Evolutionary conservation across 1,140 invertebrate species (phyloP).

Genomic region (Trialeurodes vaporariorum): DNA sequence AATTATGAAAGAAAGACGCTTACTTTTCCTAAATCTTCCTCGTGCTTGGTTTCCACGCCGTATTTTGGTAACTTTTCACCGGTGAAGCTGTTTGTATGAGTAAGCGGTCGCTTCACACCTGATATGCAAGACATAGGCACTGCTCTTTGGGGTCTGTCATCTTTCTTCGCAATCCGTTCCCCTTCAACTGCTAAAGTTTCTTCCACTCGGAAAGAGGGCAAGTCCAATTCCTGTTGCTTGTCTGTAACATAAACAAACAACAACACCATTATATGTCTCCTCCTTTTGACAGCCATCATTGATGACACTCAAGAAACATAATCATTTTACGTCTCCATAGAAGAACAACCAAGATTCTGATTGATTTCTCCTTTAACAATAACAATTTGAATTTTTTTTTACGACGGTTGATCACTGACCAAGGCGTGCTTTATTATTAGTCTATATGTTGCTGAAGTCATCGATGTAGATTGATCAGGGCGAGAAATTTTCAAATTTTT

Average conservation of each 20-base stretch:
- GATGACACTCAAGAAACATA: no score
- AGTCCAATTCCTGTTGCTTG: constrained; percentile 90
- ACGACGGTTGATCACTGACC: no score
- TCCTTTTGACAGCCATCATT: no score
- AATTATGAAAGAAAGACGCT: constrained; percentile 14
- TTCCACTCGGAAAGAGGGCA: constrained; percentile 72
- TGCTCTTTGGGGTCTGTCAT: constrained; percentile 33
- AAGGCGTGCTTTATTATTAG: no score
- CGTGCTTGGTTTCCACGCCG: constrained; percentile 82
- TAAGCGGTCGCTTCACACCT: constrained; percentile 74
- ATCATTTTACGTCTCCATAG: no score
- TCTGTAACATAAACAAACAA: constrained; percentile 59
- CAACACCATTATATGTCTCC: no score
- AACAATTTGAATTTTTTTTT: no score
- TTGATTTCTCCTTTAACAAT: no score
- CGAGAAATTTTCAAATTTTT: no score
- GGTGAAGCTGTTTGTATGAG: constrained; percentile 83
- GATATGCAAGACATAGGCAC: constrained; percentile 76
- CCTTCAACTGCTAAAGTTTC: constrained; percentile 54
- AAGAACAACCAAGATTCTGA: no score
- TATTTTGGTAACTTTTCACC: constrained; percentile 77
- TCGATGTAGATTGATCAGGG: no score
- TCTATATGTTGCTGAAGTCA: no score
- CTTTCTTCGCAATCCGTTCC: constrained; percentile 52
- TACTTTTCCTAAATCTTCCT: constrained; percentile 76